These are phyloP conservation scores for Anoplolepis gracilipes DNA, from an alignment of 1,140 invertebrate genomes.

Conservation along the genomic window DNA sequence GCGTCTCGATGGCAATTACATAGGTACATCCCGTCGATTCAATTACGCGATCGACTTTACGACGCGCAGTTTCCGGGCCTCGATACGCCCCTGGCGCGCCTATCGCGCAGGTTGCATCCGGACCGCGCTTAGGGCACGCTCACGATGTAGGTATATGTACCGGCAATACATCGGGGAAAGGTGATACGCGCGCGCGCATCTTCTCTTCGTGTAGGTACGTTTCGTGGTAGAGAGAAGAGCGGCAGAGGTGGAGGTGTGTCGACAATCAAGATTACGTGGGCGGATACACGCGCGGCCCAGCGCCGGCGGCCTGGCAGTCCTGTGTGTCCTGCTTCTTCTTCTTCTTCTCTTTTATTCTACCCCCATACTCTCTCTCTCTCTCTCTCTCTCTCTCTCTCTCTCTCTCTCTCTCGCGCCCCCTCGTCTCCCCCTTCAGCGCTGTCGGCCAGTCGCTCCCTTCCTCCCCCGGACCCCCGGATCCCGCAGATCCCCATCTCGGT, in stretches of 20 bases:
- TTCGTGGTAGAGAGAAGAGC: slow-evolving; percentile 63
- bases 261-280: slow-evolving; percentile 81
- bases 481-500: not conserved
- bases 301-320: slow-evolving; percentile 79
- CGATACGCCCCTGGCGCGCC: slow-evolving; percentile 71
- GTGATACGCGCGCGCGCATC: slow-evolving; percentile 24
- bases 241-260: slow-evolving; percentile 80
- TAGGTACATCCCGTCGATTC: slow-evolving; percentile 37
- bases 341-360: slow-evolving; percentile 14
- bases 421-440: not conserved
- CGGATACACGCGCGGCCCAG: slow-evolving; percentile 77
- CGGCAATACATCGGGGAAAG: slow-evolving; percentile 41
- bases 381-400: not conserved
- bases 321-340: slow-evolving; percentile 70
- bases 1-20: slow-evolving; percentile 24
- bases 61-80: slow-evolving; percentile 27
- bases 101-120: slow-evolving; percentile 64
- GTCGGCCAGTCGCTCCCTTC: slow-evolving; percentile 18
- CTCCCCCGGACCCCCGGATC: not conserved
- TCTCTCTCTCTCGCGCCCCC: not conserved
- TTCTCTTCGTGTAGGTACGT: slow-evolving; percentile 63
- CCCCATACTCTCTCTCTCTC: not conserved
- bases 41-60: slow-evolving; percentile 46
- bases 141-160: slow-evolving; percentile 18
- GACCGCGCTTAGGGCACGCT: slow-evolving; percentile 50